These are phyloP conservation scores for Discoglossus pictus DNA, from an alignment of 2,797 vertebrate genomes.

Conservation along the genomic window DNA sequence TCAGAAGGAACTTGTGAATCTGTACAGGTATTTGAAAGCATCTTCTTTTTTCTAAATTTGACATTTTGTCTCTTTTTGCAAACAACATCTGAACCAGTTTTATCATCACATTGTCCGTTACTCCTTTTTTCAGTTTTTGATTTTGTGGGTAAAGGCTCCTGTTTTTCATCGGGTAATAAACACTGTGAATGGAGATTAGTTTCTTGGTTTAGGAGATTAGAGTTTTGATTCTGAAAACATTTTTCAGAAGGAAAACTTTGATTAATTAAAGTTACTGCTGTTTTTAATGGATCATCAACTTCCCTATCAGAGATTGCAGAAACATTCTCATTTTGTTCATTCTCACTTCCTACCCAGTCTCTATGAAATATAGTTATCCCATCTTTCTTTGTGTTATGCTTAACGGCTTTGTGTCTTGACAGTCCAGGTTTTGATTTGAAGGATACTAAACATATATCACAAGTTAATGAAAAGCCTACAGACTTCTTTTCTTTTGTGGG, in stretches of 20 bases:
- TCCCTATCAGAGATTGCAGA: background rate
- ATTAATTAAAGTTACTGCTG: constrained; percentile 30
- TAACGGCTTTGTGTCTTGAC: constrained; percentile 92
- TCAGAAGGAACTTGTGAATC: constrained; percentile 61
- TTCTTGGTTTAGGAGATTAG: background rate
- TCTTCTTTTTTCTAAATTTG: constrained; percentile 73
- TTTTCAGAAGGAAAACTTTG: background rate
- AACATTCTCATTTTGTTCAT: background rate
- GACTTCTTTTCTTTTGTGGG: constrained; percentile 54
- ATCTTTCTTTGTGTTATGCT: constrained; percentile 74
- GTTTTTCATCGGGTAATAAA: background rate
- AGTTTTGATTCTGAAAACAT: constrained; percentile 6
- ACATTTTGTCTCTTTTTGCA: constrained; percentile 53
- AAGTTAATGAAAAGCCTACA: constrained; percentile 57
- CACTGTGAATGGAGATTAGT: fast-evolving
- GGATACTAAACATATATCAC: constrained; percentile 86
- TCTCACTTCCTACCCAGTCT: background rate
- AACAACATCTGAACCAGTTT: constrained; percentile 40
- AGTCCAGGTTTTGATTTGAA: constrained; percentile 89
- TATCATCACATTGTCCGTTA: constrained; percentile 52
- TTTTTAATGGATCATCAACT: constrained; percentile 9
- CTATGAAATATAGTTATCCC: constrained; percentile 47
- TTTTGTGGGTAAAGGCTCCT: background rate
- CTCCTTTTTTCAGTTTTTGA: constrained; percentile 58
- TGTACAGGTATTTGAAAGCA: constrained; percentile 41